These are phyloP conservation scores for Siniperca scherzeri DNA, from an alignment of 2,797 vertebrate genomes.

Conservation along the genomic window DNA sequence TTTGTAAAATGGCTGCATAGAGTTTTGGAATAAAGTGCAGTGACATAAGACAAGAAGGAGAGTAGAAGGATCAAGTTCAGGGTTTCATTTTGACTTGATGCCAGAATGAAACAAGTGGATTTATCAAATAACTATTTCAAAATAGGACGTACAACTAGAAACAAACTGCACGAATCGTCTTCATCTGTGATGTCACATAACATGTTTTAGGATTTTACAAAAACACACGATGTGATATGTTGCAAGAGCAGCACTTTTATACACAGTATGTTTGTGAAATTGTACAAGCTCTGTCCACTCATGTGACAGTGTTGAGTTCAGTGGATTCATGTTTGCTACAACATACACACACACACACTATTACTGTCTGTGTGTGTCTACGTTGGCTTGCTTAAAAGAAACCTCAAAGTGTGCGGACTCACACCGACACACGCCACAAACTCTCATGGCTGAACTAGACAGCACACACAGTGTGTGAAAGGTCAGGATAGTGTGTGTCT, in stretches of 20 bases:
- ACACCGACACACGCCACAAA: slow-evolving; percentile 1
- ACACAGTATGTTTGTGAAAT: not conserved
- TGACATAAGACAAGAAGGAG: not conserved
- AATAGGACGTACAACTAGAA: not conserved
- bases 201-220: no score
- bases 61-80: not conserved
- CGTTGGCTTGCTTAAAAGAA: not conserved
- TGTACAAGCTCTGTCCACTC: not conserved
- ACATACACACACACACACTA: not conserved
- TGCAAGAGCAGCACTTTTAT: not conserved
- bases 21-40: not conserved
- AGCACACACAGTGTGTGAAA: not conserved
- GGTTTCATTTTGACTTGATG: not conserved
- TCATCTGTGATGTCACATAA: not conserved
- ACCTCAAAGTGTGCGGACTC: not conserved
- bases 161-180: not conserved
- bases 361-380: not conserved
- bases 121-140: no score
- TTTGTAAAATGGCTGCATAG: not conserved
- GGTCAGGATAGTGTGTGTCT: not conserved
- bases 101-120: not conserved
- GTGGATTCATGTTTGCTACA: not conserved
- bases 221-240: not conserved
- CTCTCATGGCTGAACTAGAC: not conserved
- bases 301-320: not conserved